Evolutionary conservation across 2,113 vertebrate species (phyloP).

Genomic region (Microtus ochrogaster): DNA sequence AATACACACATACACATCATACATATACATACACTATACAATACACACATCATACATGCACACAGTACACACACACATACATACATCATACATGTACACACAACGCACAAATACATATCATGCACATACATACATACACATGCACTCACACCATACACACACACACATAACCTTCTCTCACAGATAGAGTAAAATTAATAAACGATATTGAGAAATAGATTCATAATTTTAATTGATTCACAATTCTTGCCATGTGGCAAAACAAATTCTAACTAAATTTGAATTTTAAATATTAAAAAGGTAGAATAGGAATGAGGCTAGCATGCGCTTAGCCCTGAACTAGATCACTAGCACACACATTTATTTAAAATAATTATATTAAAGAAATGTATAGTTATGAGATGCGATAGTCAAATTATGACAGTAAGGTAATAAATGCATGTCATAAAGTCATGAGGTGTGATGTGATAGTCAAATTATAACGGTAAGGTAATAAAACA

Average conservation of each 20-base stretch:
- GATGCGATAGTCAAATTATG: not conserved
- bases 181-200: not conserved
- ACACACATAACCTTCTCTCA: not conserved
- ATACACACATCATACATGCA: not conserved
- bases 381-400: not conserved
- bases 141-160: not conserved
- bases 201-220: not conserved
- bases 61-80: not conserved
- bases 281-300: slow-evolving; percentile 17
- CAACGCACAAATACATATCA: too few species aligned
- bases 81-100: not conserved
- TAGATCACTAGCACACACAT: not conserved
- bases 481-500: not conserved
- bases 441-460: not conserved
- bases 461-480: not conserved
- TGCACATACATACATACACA: not conserved
- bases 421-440: not conserved
- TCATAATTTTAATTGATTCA: not conserved
- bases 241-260: not conserved
- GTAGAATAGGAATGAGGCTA: not conserved
- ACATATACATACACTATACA: not conserved
- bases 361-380: not conserved
- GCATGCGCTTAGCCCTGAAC: not conserved
- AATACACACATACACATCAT: not conserved
- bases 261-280: slow-evolving; percentile 25